Evolutionary conservation across 2,888 invertebrate species (phyloP), one percentile per base, ranked within the genome.

Genomic region (Macrophya alboannulata): DNA sequence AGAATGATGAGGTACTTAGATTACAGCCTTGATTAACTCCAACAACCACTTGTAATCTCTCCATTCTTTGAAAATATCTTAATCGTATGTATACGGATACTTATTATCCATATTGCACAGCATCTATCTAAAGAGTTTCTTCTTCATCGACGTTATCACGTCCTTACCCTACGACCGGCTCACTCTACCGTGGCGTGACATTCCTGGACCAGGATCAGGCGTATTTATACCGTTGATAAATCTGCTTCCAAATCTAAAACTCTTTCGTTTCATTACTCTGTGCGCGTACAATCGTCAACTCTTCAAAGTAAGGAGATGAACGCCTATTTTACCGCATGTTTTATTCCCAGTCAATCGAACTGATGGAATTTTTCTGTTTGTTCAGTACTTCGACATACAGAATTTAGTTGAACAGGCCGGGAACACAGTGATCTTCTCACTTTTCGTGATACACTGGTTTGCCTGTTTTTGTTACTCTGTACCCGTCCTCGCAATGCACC

Each of bases 161-260:
- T 92, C 93, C 0, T 77, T 93, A 62, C 92, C 93, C 0, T 93
- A 92, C 86, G 92, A 93, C 86, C 86, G 88, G 15, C 87, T 93
- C 5, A 93, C 92, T 12, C 59, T 88, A 6, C 55, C 85, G 2
- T 92, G 91, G 91, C 90, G 93, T 85, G 83, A 86, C 62, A 48
- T 88, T n/a, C 91, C 92, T 5, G 91, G 91, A 45, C 76, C 89
- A 8, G 48, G 89, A 71, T 86, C 89, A 0, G 88, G 87, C 6
- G 37, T 88, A 6, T 17, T 88, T 0, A 79, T 89, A n/a, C 87
- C 87, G 15, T 0, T 89, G 9, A 86, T 91, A 12, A 92, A 92
- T 89, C 72, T 92, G 4, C 72, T 92, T 15, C 93, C 93, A 17
- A 84, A 92, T 2, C 71, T 93, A 9, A 93, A 93, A 85, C 74